phyloP scores from a whole-genome alignment of 2,888 invertebrate genomes.

The Tiliacea aurago region DNA sequence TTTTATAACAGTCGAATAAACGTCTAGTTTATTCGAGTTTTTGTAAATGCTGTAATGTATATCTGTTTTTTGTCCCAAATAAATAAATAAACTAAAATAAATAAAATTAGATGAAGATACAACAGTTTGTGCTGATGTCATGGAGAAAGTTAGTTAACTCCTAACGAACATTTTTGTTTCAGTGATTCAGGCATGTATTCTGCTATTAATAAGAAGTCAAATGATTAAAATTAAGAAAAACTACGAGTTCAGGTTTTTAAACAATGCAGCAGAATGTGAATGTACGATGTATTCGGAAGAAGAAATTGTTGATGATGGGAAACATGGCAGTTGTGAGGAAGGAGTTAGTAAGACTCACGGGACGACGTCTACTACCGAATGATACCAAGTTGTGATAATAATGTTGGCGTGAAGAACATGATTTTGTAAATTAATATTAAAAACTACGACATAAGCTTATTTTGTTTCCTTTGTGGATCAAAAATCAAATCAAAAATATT shows the following conservation, averaged over 20 bases:
- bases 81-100: too few relatives aligned
- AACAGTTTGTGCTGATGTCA: not conserved
- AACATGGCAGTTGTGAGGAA: not conserved
- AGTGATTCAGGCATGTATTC: conserved; percentile 58
- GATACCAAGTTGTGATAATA: not conserved
- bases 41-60: too few relatives aligned
- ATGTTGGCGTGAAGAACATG: not conserved
- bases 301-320: conserved; percentile 26
- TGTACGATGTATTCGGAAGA: conserved; percentile 48
- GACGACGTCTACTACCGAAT: not conserved
- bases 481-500: too few relatives aligned
- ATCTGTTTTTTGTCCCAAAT: too few relatives aligned
- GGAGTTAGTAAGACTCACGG: not conserved
- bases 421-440: conserved; percentile 8
- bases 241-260: conserved; percentile 43
- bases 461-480: not conserved
- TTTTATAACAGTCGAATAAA: too few relatives aligned
- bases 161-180: conserved; percentile 19
- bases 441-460: not conserved
- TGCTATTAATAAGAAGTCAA: conserved; percentile 57
- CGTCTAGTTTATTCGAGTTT: too few relatives aligned
- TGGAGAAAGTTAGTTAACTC: not conserved
- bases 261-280: conserved; percentile 57
- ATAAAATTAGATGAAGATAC: too few relatives aligned
- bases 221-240: conserved; percentile 45